Base-by-base conservation (phyloP, 92 coral and sea anemone species). In the Palythoa grandiflora region DNA sequence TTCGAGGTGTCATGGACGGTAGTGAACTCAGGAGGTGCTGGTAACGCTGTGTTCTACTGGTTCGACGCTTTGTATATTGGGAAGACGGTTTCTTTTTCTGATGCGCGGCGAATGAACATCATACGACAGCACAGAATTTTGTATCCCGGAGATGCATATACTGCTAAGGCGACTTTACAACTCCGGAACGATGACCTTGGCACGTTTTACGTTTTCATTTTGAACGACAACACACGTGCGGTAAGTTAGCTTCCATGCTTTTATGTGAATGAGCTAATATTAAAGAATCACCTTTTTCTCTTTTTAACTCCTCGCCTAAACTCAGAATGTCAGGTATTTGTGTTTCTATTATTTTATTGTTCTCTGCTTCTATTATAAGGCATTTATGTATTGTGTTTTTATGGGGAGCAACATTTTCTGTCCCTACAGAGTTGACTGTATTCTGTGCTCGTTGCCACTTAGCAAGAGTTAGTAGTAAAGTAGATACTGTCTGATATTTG, bases 1-100 rank as follows among this genome's bases (percentile, higher is more conserved):
- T 80, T 94, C 39, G 89, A 89, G 59, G 95, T 94, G n/a, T 94
- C 97, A 54, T 94, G 97, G 97, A 88, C 84, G 12, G 97, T 94
- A n/a, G 47, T 88, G 83, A 94, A 94, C 74, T 71, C 87, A 35
- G 97, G 97, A 12, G 91, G 93, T 17, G 85, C 80, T 63, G 91
- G 94, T 3, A 94, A 93, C 37, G 76, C 89, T 2, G 79, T 70
- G 39, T 51, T 39, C 14, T 78, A 73, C 60, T 94, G 97, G 97
- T 35, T 66, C 15, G 97, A 94, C 37, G 77, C 78, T 36, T 93
- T 94, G 17, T 93, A 78, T 55, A 88, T 94, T 50, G 89, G 95
- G 12, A 91, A 84, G 71, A 92, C 93, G 35, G 84, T 92, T 16
- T 71, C 71, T 17, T 84, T 91, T 17, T 39, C 74, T 11, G 77